These are phyloP conservation scores for Ispidina picta DNA, from an alignment of 2,797 vertebrate genomes.

Conservation along the genomic window DNA sequence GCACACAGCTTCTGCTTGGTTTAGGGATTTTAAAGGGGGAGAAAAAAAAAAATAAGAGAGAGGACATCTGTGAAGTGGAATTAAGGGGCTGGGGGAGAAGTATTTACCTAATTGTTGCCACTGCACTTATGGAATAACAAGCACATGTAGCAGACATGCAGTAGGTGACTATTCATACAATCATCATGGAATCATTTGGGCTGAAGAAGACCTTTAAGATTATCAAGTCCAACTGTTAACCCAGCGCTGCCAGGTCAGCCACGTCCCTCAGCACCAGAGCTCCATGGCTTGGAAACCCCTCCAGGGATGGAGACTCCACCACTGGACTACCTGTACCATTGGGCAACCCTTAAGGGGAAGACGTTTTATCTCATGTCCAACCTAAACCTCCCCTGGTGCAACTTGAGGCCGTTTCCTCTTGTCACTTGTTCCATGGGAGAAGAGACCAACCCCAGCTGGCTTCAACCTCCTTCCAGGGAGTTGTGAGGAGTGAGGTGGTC, in stretches of 20 bases:
- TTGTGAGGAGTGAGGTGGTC: neutral
- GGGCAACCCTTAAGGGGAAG: neutral
- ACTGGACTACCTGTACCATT: neutral
- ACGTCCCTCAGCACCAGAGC: neutral
- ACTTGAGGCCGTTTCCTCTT: neutral
- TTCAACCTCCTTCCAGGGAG: neutral
- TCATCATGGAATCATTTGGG: neutral
- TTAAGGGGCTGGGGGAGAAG: neutral
- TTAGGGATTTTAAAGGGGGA: too few species aligned
- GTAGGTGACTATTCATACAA: neutral
- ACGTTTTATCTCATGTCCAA: neutral
- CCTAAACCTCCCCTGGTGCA: neutral
- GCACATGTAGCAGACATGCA: rapidly evolving
- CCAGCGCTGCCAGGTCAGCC: neutral
- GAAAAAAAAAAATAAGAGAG: neutral
- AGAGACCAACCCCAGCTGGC: neutral
- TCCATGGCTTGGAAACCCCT: neutral
- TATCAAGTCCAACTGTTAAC: neutral
- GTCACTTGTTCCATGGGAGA: neutral
- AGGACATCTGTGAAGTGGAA: neutral
- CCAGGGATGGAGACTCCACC: neutral
- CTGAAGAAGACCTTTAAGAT: neutral
- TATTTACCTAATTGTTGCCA: rapidly evolving
- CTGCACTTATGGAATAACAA: neutral
- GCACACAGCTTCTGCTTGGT: neutral